Base-by-base conservation (phyloP, 2,113 vertebrate genomes). In the Cnemophilus loriae region DNA sequence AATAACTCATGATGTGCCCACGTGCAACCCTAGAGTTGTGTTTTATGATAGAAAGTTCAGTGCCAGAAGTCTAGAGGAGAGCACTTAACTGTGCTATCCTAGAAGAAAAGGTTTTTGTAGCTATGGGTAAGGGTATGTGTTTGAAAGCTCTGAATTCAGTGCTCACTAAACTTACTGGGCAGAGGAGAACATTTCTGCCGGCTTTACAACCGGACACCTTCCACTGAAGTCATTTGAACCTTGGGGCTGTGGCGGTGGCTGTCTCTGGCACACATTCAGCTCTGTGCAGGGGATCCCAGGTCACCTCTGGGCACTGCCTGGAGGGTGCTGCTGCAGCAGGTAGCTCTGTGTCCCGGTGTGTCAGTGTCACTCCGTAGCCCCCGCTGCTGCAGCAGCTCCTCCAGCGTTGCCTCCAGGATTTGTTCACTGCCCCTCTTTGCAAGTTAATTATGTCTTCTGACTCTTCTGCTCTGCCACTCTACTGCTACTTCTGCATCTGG, bases 341-440 rank as follows among this genome's bases (percentile, higher is more conserved):
- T 4, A 8, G 33, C 50, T 59, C 68, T 32, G 47, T 63, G 64
- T 41, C 33, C 73, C 32, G 15, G 1, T 9, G 37, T 39, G 56
- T 41, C 47, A 17, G 9, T 39, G 80, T 39, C 2, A 0, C 41
- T 47, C 21, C 0, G 0, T 2, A 17, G 55, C 28, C n/a, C 59
- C 41, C 16, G 3, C 20, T 26, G n/a, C 47, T 65, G 78, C 2
- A 1, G 22, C 68, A 22, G 55, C 64, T 69, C 63, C 7, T 42
- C 49, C 53, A 27, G 32, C 4, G 0, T 67, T 56, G 50, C 44
- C 44, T 68, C 30, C 7, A 19, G 46, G 28, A 18, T 53, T 26
- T 55, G 27, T 52, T 71, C n/a, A 3, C 28, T 30, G 13, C 2
- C 2, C 18, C 20, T 63, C 8, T 4, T 55, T 24, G 39, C 47